A percentile compares a stretch with the other conserved stretches of the same genome.
Evolutionary conservation across 2,113 vertebrate genomes (phyloP).

Genomic region (Lepisosteus osseus): DNA sequence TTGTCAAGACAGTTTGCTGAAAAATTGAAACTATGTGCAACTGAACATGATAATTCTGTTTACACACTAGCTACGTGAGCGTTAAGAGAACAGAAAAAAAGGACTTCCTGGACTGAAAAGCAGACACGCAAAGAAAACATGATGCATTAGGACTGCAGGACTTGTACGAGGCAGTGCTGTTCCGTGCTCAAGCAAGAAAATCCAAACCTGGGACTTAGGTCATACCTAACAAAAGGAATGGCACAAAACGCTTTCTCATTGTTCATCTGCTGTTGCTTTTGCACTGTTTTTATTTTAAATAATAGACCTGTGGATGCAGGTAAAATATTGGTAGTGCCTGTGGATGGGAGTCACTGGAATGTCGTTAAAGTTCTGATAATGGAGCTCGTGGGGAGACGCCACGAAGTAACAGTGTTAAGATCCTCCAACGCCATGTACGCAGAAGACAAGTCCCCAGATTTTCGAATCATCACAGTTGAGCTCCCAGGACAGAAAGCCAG

Average conservation of each 20-base stretch:
- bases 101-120: constrained; percentile 11
- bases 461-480: constrained; percentile 13
- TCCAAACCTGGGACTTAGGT: background rate
- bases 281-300: background rate
- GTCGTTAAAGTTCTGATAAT: constrained; percentile 23
- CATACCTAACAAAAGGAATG: background rate
- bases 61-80: constrained; percentile 17
- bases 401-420: constrained; percentile 20
- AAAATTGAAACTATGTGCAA: too few relatives aligned
- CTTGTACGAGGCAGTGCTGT: background rate
- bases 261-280: background rate
- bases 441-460: constrained; percentile 13
- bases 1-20: too few relatives aligned
- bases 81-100: background rate
- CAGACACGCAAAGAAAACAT: constrained; percentile 1
- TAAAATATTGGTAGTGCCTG: constrained; percentile 14
- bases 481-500: constrained; percentile 5
- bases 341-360: constrained; percentile 24
- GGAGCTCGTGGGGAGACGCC: constrained; percentile 17
- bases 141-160: background rate
- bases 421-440: constrained; percentile 2
- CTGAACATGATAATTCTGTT: background rate
- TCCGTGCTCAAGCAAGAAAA: background rate
- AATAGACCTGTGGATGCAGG: constrained; percentile 4
- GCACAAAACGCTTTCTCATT: background rate